Percentiles rank a stretch among this genome's conserved stretches.
phyloP scores from a whole-genome alignment of 2,888 invertebrate genomes.

The Poecilobothrus nobilitatus region DNA sequence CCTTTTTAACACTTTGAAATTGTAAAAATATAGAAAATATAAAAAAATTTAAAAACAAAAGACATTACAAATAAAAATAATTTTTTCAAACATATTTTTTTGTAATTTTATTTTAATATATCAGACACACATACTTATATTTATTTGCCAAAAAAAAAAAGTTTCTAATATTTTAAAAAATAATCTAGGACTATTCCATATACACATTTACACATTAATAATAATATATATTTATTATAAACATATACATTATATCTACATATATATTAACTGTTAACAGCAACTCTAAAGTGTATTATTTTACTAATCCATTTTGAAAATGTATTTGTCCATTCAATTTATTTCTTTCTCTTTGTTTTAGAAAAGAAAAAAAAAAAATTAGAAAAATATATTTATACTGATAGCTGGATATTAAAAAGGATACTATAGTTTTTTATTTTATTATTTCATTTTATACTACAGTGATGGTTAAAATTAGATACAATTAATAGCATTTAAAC shows the following conservation, averaged over 20 bases:
- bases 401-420: neutral
- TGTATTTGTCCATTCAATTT: constrained; percentile 1
- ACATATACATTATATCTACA: neutral
- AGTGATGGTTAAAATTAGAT: too few relatives aligned
- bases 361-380: too few relatives aligned
- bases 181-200: too few relatives aligned
- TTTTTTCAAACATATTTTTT: too few relatives aligned
- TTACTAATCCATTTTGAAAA: neutral
- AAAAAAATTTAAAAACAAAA: neutral
- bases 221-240: neutral
- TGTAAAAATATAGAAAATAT: neutral
- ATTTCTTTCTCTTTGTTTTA: neutral
- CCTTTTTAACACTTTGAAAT: neutral
- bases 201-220: too few relatives aligned
- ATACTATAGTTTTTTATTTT: neutral
- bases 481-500: too few relatives aligned
- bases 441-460: neutral
- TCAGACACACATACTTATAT: too few relatives aligned
- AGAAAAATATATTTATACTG: neutral
- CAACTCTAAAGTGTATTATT: neutral
- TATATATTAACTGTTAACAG: neutral
- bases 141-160: too few relatives aligned
- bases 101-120: too few relatives aligned
- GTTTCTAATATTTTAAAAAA: too few relatives aligned
- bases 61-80: too few relatives aligned